Evolutionary conservation across 1,140 invertebrate species (phyloP).

Genomic region (Drosophila tristis): DNA sequence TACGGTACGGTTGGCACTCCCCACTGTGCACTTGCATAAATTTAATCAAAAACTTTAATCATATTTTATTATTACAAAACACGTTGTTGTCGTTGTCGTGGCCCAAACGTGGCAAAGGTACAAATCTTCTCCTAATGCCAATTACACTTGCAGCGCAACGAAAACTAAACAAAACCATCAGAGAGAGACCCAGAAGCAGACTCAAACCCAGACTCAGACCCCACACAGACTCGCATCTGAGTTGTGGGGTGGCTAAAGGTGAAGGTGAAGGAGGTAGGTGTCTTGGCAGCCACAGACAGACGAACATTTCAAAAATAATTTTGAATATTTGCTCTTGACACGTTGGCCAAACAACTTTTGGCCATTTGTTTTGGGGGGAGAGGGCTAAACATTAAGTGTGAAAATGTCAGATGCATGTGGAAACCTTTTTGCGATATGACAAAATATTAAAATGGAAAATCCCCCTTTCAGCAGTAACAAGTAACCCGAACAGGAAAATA

Average conservation of each 20-base stretch:
- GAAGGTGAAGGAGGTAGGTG: constrained; percentile 21
- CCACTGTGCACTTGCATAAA: constrained; percentile 74
- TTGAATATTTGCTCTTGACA: constrained; percentile 82
- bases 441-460: constrained; percentile 60
- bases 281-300: constrained; percentile 40
- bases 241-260: constrained; percentile 7
- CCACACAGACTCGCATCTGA: background rate
- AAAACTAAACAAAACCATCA: constrained; percentile 71
- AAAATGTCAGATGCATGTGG: constrained; percentile 78
- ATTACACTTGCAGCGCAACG: constrained; percentile 78
- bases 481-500: constrained; percentile 43
- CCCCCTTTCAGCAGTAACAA: constrained; percentile 4
- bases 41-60: constrained; percentile 83
- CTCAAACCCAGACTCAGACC: background rate
- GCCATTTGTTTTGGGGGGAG: constrained; percentile 7
- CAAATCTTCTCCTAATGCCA: constrained; percentile 75
- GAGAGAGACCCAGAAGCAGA: constrained; percentile 19
- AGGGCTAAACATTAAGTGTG: constrained; percentile 67
- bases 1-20: constrained; percentile 22
- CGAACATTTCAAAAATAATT: constrained; percentile 80
- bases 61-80: constrained; percentile 83
- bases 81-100: constrained; percentile 47
- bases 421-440: constrained; percentile 53
- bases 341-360: constrained; percentile 64
- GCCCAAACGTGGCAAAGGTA: constrained; percentile 42